Percentiles rank a stretch among this genome's conserved stretches.
Conservation (phyloP, 2,113 vertebrate species). For the Phocoena sinus region DNA sequence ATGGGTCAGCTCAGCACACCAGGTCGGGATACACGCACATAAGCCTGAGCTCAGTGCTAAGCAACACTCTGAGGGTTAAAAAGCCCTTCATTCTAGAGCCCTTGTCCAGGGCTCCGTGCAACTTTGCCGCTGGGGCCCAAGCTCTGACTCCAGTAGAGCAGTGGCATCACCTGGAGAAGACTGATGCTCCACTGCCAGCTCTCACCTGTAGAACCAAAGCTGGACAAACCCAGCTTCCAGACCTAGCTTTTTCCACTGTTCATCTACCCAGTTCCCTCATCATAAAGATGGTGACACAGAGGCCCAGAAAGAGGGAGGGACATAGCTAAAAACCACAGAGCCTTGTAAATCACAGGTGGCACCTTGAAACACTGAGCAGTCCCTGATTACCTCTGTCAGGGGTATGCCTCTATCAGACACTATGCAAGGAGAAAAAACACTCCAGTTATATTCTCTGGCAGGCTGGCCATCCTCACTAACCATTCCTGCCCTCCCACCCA, state of each 20-base stretch:
- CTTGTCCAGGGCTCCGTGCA: neutral
- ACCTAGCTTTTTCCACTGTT: neutral
- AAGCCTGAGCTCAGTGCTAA: neutral
- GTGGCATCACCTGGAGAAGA: neutral
- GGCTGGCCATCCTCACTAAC: neutral
- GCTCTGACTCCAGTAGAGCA: neutral
- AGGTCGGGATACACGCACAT: neutral
- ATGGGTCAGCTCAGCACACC: neutral
- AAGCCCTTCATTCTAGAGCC: neutral
- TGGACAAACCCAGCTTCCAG: neutral
- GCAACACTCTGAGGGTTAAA: neutral
- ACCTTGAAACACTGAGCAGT: neutral
- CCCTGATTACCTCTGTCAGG: neutral
- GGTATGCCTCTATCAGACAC: neutral
- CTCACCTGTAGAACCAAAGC: slow-evolving; percentile 22
- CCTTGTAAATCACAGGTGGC: neutral
- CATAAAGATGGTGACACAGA: neutral
- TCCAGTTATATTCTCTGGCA: neutral
- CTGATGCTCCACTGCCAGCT: neutral
- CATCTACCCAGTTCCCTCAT: neutral
- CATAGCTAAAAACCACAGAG: slow-evolving; percentile 7
- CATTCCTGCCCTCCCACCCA: neutral
- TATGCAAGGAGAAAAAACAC: neutral
- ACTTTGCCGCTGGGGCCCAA: neutral
- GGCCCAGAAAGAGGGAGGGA: neutral